Evolutionary conservation across 2,113 vertebrate genomes (phyloP).

Genomic region (Scopus umbretta): DNA sequence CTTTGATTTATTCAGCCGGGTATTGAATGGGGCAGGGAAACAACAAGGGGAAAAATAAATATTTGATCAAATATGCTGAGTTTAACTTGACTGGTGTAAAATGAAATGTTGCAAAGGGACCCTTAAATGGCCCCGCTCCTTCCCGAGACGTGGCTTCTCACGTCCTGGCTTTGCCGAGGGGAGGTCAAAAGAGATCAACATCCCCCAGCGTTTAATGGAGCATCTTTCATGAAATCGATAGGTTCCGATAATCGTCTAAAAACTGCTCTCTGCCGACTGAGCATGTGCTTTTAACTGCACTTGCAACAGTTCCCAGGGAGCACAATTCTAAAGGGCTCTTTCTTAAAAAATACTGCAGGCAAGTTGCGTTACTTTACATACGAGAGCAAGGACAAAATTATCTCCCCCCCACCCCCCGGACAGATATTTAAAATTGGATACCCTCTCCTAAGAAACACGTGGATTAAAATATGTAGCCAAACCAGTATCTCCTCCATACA

Average conservation of each 20-base stretch:
- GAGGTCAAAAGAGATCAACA: background rate
- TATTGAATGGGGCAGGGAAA: conserved; percentile 23
- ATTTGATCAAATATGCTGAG: conserved; percentile 31
- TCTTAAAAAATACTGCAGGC: background rate
- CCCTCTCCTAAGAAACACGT: background rate
- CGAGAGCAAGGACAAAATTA: background rate
- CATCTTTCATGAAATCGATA: conserved; percentile 47
- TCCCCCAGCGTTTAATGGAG: background rate
- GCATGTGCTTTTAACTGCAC: background rate
- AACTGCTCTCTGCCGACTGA: background rate
- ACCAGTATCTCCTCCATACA: background rate
- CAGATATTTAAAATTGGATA: background rate
- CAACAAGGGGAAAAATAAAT: conserved; percentile 62
- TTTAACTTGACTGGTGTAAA: conserved; percentile 39
- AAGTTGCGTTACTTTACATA: background rate
- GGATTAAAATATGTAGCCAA: conserved; percentile 4
- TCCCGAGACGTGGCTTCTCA: background rate
- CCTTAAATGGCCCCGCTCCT: background rate
- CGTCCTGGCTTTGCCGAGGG: background rate
- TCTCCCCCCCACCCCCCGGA: background rate
- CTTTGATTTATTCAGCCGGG: conserved; percentile 31
- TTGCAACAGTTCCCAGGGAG: background rate
- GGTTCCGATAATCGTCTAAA: conserved; percentile 1
- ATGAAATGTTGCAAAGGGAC: conserved; percentile 21
- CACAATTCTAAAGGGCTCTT: background rate